These are phyloP conservation scores for Phenganax stokvisi DNA, from an alignment of 92 coral and sea anemone genomes.

Conservation along the genomic window DNA sequence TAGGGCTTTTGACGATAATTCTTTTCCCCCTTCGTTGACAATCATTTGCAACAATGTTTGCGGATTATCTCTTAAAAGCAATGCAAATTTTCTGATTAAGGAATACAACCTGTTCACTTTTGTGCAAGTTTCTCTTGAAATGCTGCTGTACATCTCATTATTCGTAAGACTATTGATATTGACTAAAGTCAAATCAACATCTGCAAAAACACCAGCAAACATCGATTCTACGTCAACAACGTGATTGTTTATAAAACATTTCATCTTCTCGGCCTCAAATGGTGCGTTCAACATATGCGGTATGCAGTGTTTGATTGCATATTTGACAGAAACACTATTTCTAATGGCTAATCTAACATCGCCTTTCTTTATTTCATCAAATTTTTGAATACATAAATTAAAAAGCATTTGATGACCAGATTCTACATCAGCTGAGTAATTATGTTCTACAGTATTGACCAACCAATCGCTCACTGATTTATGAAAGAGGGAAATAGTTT, in stretches of 20 bases:
- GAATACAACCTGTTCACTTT: background rate
- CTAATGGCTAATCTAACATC: background rate
- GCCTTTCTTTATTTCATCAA: conserved; percentile 23
- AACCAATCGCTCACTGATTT: no score
- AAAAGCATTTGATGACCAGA: conserved; percentile 51
- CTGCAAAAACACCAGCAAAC: background rate
- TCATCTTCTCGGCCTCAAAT: conserved; percentile 9
- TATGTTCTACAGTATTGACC: background rate
- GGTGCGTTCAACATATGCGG: conserved; percentile 40
- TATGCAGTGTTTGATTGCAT: conserved; percentile 56
- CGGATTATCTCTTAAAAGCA: conserved; percentile 37
- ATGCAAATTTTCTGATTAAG: conserved; percentile 37
- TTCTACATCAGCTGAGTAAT: conserved; percentile 37
- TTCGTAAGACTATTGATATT: background rate
- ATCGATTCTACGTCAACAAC: background rate
- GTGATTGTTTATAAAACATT: background rate
- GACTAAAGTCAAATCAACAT: background rate
- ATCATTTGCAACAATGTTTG: conserved; percentile 44
- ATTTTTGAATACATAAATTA: conserved; percentile 36
- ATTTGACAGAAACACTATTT: conserved; percentile 35
- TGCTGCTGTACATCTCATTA: background rate
- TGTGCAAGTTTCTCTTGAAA: background rate
- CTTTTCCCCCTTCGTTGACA: conserved; percentile 48
- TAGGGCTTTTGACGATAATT: conserved; percentile 40
- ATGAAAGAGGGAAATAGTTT: no score